These are phyloP conservation scores for Dione juno DNA, from an alignment of 2,888 invertebrate species.

Conservation along the genomic window DNA sequence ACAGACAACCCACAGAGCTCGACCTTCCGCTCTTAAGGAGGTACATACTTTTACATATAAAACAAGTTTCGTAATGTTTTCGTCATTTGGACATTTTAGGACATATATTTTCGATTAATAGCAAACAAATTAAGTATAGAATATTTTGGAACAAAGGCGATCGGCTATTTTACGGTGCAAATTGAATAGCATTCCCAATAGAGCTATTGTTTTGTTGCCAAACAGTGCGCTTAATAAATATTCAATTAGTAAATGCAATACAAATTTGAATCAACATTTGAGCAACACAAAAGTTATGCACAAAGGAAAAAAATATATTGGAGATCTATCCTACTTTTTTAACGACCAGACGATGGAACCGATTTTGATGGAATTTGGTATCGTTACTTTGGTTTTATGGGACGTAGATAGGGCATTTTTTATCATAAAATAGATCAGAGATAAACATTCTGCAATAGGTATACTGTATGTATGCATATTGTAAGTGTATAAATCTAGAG, in stretches of 20 bases:
- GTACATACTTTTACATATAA: too few species aligned
- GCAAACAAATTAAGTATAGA: constrained; percentile 13
- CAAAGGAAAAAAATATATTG: not conserved
- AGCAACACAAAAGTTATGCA: not conserved
- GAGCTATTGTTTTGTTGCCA: constrained; percentile 42
- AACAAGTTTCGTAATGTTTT: too few species aligned
- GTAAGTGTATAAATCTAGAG: not conserved
- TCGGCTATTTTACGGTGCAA: constrained; percentile 20
- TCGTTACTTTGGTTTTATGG: constrained; percentile 5
- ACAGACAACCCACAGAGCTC: too few species aligned
- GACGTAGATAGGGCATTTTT: not conserved
- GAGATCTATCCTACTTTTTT: not conserved
- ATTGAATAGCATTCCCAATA: constrained; percentile 33
- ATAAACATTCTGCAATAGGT: not conserved
- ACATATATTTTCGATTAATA: not conserved
- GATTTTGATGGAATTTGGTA: not conserved
- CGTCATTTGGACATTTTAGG: not conserved
- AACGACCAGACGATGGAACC: not conserved
- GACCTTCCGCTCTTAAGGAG: too few species aligned
- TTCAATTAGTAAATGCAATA: constrained; percentile 30
- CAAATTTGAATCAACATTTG: constrained; percentile 18
- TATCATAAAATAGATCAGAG: not conserved
- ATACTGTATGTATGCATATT: not conserved
- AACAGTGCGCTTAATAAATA: constrained; percentile 42
- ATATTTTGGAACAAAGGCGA: constrained; percentile 31